Evolutionary conservation across 1,140 invertebrate species (phyloP).

Genomic region (Zaprionus vittiger): DNA sequence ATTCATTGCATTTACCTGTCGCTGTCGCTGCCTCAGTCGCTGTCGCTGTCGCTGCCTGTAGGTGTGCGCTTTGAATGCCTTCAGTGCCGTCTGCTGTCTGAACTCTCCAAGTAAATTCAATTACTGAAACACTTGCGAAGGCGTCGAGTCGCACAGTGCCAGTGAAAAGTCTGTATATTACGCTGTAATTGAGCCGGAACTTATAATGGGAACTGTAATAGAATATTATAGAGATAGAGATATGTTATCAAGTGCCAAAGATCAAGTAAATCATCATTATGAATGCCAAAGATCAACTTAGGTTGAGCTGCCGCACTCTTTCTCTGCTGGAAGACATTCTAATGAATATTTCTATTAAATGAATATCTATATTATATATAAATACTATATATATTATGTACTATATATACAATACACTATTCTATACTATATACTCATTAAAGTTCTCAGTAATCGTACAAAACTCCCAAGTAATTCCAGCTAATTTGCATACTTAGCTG

Average conservation of each 20-base stretch:
- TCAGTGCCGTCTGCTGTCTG: not conserved
- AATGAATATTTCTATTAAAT: not conserved
- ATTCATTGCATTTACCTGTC: slow-evolving; percentile 26
- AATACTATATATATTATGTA: not conserved
- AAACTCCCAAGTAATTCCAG: not conserved
- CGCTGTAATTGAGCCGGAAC: not conserved
- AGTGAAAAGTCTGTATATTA: not conserved
- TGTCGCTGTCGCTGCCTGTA: not conserved
- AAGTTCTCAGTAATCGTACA: not conserved
- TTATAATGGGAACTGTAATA: not conserved
- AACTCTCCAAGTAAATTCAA: slow-evolving; percentile 17
- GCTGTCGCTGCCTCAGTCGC: not conserved
- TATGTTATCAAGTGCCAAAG: not conserved
- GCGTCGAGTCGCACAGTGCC: not conserved
- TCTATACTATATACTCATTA: too few relatives aligned
- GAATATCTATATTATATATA: too few relatives aligned
- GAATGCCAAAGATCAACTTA: not conserved
- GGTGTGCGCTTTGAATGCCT: not conserved
- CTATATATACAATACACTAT: too few relatives aligned
- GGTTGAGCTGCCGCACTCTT: not conserved
- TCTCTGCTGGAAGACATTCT: not conserved
- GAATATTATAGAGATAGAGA: not conserved
- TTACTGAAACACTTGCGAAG: slow-evolving; percentile 6
- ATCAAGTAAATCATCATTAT: not conserved
- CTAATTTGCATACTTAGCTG: not conserved